Evolutionary conservation across 2,113 vertebrate genomes (phyloP).

Genomic region (Crocuta crocuta): DNA sequence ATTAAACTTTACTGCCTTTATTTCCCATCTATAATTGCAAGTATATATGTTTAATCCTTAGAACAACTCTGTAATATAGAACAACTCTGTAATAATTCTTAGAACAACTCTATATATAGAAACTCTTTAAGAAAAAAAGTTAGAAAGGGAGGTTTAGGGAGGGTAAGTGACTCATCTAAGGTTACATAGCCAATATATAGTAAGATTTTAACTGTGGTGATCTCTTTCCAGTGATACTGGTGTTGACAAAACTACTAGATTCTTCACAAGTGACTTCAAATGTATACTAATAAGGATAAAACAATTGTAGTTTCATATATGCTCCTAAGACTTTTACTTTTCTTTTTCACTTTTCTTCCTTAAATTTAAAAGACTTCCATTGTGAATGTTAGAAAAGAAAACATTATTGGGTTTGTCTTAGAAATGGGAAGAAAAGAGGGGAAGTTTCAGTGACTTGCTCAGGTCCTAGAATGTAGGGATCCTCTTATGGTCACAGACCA

Average conservation of each 20-base stretch:
- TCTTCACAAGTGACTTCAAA: not conserved
- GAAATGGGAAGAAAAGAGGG: not conserved
- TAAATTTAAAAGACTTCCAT: not conserved
- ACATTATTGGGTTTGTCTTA: not conserved
- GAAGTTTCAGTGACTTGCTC: not conserved
- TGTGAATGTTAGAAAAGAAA: not conserved
- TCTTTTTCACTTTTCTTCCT: not conserved
- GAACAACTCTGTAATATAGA: not conserved
- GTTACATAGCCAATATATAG: not conserved
- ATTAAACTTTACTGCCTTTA: constrained; percentile 6
- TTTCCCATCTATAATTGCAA: not conserved
- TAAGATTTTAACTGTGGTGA: not conserved
- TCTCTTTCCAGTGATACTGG: not conserved
- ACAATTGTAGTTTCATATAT: not conserved
- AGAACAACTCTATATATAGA: not conserved
- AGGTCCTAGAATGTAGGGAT: not conserved
- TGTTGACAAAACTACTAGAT: not conserved
- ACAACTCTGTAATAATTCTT: not conserved
- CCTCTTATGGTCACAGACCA: not conserved
- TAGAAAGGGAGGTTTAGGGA: not conserved
- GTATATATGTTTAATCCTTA: not conserved
- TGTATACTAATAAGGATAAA: not conserved
- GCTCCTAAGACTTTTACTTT: not conserved
- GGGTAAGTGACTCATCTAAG: not conserved
- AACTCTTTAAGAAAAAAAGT: not conserved